Conservation (phyloP, 2,888 invertebrate species). For the Sesia bembeciformis region DNA sequence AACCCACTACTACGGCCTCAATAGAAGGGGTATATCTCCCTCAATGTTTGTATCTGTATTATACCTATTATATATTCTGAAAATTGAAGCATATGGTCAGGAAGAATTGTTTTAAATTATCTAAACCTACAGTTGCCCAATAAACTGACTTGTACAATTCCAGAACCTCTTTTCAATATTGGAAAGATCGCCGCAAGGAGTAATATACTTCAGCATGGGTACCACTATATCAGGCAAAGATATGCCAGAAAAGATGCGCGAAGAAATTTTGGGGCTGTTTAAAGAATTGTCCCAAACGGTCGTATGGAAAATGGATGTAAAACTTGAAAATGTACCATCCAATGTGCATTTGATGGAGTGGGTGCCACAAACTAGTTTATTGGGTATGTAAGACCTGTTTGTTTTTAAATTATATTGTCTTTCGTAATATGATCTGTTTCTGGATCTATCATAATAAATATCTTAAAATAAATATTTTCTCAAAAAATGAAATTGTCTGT, state of each 20-base stretch:
- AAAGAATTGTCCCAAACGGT: conserved; percentile 7
- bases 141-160: not conserved
- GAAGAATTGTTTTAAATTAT: too few species aligned
- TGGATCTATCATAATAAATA: too few species aligned
- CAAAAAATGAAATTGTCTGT: too few species aligned
- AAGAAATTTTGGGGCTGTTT: conserved; percentile 5
- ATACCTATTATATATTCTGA: too few species aligned
- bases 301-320: conserved; percentile 9
- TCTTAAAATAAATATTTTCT: too few species aligned
- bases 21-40: too few species aligned
- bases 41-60: too few species aligned
- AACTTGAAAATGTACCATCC: conserved; percentile 3
- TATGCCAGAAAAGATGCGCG: not conserved
- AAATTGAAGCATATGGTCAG: too few species aligned
- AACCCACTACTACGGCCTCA: too few species aligned
- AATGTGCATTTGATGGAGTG: conserved; percentile 9
- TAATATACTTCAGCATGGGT: conserved; percentile 10
- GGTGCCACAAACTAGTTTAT: conserved; percentile 8
- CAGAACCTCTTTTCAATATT: conserved; percentile 7
- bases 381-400: conserved; percentile 2
- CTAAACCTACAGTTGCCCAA: too few species aligned
- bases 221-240: conserved; percentile 4
- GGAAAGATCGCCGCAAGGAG: conserved; percentile 7
- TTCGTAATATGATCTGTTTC: too few species aligned
- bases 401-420: too few species aligned